These are phyloP conservation scores for Cotesia vestalis DNA, from an alignment of 1,140 invertebrate genomes.

Conservation along the genomic window DNA sequence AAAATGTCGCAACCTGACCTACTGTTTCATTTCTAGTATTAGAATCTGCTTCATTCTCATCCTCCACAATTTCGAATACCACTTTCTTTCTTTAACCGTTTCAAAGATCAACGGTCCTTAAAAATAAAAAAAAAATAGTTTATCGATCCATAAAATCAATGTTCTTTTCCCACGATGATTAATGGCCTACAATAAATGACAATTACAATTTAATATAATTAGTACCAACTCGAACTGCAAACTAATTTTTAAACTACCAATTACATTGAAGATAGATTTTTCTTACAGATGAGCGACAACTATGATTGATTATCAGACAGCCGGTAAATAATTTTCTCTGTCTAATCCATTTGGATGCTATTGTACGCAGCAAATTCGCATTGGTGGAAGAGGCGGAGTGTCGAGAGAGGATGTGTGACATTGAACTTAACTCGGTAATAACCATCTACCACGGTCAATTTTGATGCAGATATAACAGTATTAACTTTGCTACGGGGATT, in stretches of 20 bases:
- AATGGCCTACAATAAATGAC: too few relatives aligned
- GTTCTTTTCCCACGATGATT: too few relatives aligned
- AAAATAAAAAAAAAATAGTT: too few relatives aligned
- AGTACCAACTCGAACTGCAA: not conserved
- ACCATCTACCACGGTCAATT: slow-evolving; percentile 46
- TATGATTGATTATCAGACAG: slow-evolving; percentile 31
- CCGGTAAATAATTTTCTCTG: slow-evolving; percentile 8
- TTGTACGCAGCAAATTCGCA: not conserved
- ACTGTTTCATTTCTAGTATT: slow-evolving; percentile 11
- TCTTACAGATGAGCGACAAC: slow-evolving; percentile 11
- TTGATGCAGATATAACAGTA: slow-evolving; percentile 12
- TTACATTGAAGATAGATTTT: not conserved
- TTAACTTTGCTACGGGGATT: slow-evolving; percentile 2
- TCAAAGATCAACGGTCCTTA: too few relatives aligned
- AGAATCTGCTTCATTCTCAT: not conserved
- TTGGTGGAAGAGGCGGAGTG: slow-evolving; percentile 7
- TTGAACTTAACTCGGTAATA: slow-evolving; percentile 63
- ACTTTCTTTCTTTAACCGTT: too few relatives aligned
- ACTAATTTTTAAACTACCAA: not conserved
- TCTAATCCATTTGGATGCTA: not conserved
- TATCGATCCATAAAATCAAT: too few relatives aligned
- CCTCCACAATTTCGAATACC: not conserved
- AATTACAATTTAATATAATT: not conserved
- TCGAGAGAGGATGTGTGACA: slow-evolving; percentile 52
- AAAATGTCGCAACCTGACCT: slow-evolving; percentile 14